phyloP scores from a whole-genome alignment of 1,140 invertebrate genomes.

The Orchestia grillus region DNA sequence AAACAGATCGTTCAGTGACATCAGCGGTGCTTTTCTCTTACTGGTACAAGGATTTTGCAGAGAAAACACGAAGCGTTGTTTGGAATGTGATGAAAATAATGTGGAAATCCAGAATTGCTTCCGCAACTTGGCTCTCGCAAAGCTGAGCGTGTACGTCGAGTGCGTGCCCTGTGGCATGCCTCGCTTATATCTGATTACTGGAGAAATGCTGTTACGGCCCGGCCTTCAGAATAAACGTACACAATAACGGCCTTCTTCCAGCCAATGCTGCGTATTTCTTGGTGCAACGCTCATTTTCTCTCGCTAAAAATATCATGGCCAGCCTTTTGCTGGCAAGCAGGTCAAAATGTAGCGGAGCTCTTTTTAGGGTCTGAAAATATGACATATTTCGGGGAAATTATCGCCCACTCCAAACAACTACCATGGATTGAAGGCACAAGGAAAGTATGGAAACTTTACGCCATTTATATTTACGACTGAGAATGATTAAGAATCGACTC shows the following conservation, averaged over 20 bases:
- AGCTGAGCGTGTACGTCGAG: not conserved
- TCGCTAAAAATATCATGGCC: not conserved
- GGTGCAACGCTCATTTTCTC: not conserved
- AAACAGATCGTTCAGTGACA: not conserved
- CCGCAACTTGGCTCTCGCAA: not conserved
- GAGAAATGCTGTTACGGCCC: not conserved
- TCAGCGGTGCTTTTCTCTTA: not conserved
- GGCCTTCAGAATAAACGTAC: slow-evolving; percentile 7
- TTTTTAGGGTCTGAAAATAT: not conserved
- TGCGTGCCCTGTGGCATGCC: not conserved
- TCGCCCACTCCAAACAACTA: not conserved
- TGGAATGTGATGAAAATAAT: not conserved
- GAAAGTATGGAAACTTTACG: not conserved
- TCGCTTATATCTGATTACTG: not conserved
- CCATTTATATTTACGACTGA: too few relatives aligned
- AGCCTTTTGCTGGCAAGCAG: not conserved
- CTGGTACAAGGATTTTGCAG: not conserved
- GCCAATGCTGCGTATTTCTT: not conserved
- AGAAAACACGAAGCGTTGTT: not conserved
- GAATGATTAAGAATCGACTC: too few relatives aligned
- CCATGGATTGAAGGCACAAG: not conserved
- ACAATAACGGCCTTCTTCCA: not conserved
- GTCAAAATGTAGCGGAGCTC: not conserved
- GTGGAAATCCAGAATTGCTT: not conserved
- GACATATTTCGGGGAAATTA: not conserved